Percentiles rank a stretch among this genome's conserved stretches.
These are phyloP conservation scores for Cabera pusaria DNA, from an alignment of 2,888 invertebrate genomes.

Conservation along the genomic window DNA sequence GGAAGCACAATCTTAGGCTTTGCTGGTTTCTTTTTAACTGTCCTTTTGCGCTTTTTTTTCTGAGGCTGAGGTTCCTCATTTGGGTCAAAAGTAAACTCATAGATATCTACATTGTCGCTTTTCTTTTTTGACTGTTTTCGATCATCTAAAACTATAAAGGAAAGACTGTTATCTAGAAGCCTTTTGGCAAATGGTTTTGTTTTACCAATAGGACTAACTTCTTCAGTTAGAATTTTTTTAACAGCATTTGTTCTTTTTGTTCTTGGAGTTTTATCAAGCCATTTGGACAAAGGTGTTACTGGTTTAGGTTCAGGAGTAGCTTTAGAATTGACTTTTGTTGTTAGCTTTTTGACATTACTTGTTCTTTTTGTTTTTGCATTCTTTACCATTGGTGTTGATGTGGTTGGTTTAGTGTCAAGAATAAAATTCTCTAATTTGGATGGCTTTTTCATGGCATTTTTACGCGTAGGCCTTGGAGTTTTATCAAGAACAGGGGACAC, in stretches of 20 bases:
- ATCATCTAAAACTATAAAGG: conserved; percentile 56
- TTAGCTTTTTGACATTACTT: too few species aligned
- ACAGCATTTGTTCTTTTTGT: conserved; percentile 12
- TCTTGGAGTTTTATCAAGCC: conserved; percentile 18
- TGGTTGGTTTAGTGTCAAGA: too few species aligned
- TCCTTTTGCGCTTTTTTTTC: conserved; percentile 66
- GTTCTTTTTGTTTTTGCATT: too few species aligned
- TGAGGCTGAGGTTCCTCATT: conserved; percentile 66
- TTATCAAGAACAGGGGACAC: too few species aligned
- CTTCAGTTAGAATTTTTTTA: conserved; percentile 23
- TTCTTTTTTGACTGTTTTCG: conserved; percentile 37
- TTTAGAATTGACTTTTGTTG: too few species aligned
- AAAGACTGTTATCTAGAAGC: conserved; percentile 41
- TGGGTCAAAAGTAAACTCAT: conserved; percentile 77
- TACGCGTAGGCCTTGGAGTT: too few species aligned
- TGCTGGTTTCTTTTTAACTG: conserved; percentile 46
- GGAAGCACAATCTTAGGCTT: conserved; percentile 51
- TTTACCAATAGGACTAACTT: conserved; percentile 20
- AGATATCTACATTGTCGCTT: conserved; percentile 58
- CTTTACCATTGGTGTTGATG: too few species aligned
- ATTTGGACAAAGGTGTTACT: too few species aligned
- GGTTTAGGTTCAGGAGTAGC: too few species aligned
- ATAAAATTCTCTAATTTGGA: too few species aligned
- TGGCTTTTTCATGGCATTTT: too few species aligned
- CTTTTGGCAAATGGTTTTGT: conserved; percentile 30